Evolutionary conservation across 2,797 vertebrate genomes (phyloP), one percentile per base, ranked within the genome.

Genomic region (Mus minutoides): DNA sequence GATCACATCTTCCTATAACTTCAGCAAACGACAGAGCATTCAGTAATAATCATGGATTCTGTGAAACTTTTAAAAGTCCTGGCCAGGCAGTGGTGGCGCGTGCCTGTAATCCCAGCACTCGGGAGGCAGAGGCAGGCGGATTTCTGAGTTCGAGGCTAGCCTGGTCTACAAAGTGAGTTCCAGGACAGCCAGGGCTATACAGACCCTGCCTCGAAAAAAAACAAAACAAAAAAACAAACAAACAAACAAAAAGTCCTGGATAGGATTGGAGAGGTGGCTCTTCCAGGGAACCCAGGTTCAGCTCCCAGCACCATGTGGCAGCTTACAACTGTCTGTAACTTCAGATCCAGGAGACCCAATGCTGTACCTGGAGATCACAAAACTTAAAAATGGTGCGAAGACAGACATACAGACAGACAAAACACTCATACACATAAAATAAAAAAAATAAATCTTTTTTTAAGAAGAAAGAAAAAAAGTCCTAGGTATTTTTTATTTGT

Each of bases 11-110:
- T 73, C n/a, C 40, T 94, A n/a, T 52, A 78, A 93, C 26, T 88
- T 94, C 49, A 86, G 54, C 71, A 93, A 75, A 60, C 80, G 92
- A 73, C 87, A 96, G 88, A 95, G 46, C 26, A 95, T 91, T 67
- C 54, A 58, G 6, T 79, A 88, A 89, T 52, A 85, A 5, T 64
- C 82, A 21, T 60, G 89, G 46, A n/a, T 77, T 67, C 17, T 19
- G 56, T 64, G 29, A 21, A 87, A 37, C 6, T 91, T 91, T 88
- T 37, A 56, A 52, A n/a, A n/a, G n/a, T n/a, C n/a, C n/a, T n/a
- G n/a, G n/a, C n/a, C n/a, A n/a, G n/a, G n/a, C n/a, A n/a, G n/a
- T n/a, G n/a, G n/a, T n/a, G n/a, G n/a, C n/a, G n/a, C n/a, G n/a
- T n/a, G n/a, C n/a, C n/a, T n/a, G n/a, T n/a, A n/a, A n/a, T n/a